A percentile compares a stretch with the other conserved stretches of the same genome.
Evolutionary conservation across 2,797 vertebrate genomes (phyloP).

Genomic region (Fundulus diaphanus): DNA sequence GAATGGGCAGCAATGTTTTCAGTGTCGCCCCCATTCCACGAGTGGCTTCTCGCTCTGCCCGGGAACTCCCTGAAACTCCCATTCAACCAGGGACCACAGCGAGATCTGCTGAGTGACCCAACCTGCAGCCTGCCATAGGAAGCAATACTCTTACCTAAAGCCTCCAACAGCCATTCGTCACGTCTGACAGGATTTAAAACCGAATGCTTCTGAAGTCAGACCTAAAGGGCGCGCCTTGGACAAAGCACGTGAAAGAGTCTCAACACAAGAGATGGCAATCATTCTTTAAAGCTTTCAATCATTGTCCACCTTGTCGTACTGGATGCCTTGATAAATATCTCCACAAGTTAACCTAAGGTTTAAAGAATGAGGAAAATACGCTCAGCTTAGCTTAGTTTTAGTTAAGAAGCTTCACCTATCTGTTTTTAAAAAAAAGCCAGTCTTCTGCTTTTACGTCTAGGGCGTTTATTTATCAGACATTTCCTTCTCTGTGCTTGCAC

Average conservation of each 20-base stretch:
- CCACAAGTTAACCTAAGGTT: constrained; percentile 2
- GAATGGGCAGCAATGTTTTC: background rate
- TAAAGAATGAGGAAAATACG: constrained; percentile 31
- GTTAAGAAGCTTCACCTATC: background rate
- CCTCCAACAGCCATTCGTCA: background rate
- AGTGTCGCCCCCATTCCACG: background rate
- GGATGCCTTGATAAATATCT: background rate
- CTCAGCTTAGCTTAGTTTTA: background rate
- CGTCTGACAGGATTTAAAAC: constrained; percentile 2
- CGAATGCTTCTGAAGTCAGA: background rate
- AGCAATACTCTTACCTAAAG: background rate
- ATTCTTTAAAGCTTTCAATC: constrained; percentile 1
- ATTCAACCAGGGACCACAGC: constrained; percentile 22
- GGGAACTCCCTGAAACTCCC: constrained; percentile 47
- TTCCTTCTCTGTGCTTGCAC: constrained; percentile 2
- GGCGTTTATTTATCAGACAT: background rate
- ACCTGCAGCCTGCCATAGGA: constrained; percentile 11
- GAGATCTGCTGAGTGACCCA: constrained; percentile 30
- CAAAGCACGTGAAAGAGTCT: too few species aligned
- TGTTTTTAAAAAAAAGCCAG: background rate
- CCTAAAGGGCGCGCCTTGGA: background rate
- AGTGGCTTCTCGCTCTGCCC: constrained; percentile 1
- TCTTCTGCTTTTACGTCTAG: background rate
- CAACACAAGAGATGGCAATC: background rate
- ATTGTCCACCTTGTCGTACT: background rate